Evolutionary conservation across 2,113 vertebrate species (phyloP).

Genomic region (Naja naja): DNA sequence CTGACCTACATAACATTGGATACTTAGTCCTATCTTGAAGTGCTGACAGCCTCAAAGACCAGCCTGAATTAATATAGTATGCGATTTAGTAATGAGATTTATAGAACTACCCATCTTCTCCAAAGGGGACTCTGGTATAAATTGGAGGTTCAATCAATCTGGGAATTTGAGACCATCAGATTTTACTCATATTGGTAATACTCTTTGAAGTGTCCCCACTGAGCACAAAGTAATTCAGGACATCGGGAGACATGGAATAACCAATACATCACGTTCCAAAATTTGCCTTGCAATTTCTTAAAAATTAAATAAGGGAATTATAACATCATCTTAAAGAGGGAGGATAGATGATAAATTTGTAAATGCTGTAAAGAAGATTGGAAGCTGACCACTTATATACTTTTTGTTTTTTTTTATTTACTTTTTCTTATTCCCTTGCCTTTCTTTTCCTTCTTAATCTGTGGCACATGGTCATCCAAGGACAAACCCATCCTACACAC

Average conservation of each 20-base stretch:
- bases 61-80: neutral
- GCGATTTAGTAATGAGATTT: no score
- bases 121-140: no score
- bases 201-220: neutral
- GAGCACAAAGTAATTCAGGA: neutral
- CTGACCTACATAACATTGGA: neutral
- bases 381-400: neutral
- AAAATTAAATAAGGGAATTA: neutral
- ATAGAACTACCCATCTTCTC: no score
- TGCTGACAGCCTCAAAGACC: neutral
- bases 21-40: neutral
- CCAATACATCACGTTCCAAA: neutral
- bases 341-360: neutral
- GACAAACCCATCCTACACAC: no score
- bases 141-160: neutral
- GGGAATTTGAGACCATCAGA: neutral
- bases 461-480: no score
- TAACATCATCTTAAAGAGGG: neutral
- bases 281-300: neutral
- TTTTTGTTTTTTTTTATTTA: neutral
- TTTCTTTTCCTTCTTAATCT: neutral
- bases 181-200: neutral
- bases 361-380: neutral
- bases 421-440: neutral
- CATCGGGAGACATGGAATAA: neutral